Conservation (phyloP, 2,888 invertebrate species). For the Lasioglossum lativentre region DNA sequence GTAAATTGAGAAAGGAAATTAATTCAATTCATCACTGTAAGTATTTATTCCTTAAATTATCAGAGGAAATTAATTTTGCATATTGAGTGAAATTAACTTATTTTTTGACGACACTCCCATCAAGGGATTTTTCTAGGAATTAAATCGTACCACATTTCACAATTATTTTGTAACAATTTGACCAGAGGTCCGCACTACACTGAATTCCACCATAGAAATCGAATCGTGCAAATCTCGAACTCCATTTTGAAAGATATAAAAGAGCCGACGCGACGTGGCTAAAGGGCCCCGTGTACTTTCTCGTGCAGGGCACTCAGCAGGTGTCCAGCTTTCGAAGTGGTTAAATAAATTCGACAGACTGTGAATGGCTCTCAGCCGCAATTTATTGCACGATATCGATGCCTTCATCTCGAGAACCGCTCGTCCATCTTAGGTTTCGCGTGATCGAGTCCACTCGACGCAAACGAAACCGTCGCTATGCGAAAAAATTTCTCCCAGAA, state of each 20-base stretch:
- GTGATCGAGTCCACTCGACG: neutral
- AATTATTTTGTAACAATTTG: neutral
- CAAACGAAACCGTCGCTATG: neutral
- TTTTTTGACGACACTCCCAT: too few relatives aligned
- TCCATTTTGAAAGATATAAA: neutral
- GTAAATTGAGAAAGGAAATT: too few relatives aligned
- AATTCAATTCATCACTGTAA: too few relatives aligned
- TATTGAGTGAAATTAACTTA: too few relatives aligned
- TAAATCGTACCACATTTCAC: too few relatives aligned
- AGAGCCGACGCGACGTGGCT: neutral
- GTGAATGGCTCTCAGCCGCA: neutral
- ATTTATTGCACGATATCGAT: conserved; percentile 1
- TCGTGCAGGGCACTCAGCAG: neutral
- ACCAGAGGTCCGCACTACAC: neutral
- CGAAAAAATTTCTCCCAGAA: neutral
- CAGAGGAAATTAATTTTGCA: too few relatives aligned
- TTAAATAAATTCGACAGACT: neutral
- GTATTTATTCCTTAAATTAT: too few relatives aligned
- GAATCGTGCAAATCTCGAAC: neutral
- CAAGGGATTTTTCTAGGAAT: too few relatives aligned
- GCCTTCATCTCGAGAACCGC: neutral
- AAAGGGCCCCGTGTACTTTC: neutral
- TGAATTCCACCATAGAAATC: too few relatives aligned
- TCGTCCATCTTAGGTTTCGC: neutral
- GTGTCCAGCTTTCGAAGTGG: neutral